Base-by-base conservation (phyloP, 2,797 vertebrate genomes). In the Falco naumanni region DNA sequence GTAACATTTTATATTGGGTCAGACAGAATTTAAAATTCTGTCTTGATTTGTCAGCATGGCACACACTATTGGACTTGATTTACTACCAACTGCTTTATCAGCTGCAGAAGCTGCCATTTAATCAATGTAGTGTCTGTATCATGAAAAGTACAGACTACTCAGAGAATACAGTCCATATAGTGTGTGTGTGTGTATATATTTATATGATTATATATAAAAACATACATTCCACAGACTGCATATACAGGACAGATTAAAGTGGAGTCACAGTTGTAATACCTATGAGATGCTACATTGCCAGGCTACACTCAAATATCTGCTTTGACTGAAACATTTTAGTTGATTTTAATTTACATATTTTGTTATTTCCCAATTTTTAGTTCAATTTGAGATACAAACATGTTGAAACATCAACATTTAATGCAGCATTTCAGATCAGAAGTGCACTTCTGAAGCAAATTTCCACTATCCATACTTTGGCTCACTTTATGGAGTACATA, bases 131-230 rank as follows among this genome's bases (percentile, higher is more conserved):
- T 28, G 51, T 26, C 20, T 63, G 3, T 33, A 28, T 41, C 9
- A 61, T 56, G 22, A 71, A 87, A 89, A 84, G 64, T 70, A 34
- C 2, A 33, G 19, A 33, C 26, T 59, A n/a, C 9, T 74, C 43
- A 59, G 60, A 56, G 13, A 74, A 41, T 16, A 37, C 11, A 84
- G 37, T 53, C 14, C 22, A 43, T 41, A 29, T 28, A 48, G 4
- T 47, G 2, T 47, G 5, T 26, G 1, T 26, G 6, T 47, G 3
- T 47, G 5, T 26, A 1, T 26, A 7, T 48, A 8, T 37, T 37
- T 37, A 37, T 37, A 37, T 11, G 37, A 37, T 37, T 19, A 21
- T 18, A 9, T 56, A 16, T 26, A 50, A 39, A 43, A 43, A 43
- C 41, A 68, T 18, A n/a, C 13, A 59, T 10, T 28, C 26, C 12